These are phyloP conservation scores for Zaprionus nigranus DNA, from an alignment of 1,140 invertebrate genomes.

Conservation along the genomic window DNA sequence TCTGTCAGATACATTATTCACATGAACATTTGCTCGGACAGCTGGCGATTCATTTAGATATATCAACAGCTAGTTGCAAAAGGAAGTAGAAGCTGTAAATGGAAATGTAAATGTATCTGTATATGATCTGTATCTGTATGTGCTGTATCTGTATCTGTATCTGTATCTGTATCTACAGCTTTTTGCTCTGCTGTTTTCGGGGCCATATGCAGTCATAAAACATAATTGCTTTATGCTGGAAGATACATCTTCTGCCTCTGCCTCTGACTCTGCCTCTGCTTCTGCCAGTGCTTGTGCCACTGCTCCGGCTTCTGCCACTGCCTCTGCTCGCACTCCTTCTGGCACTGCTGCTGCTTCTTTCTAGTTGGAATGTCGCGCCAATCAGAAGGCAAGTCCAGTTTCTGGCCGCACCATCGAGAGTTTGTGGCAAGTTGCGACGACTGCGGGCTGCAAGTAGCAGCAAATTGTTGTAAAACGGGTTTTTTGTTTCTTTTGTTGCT, in stretches of 20 bases:
- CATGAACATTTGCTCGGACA: constrained; percentile 46
- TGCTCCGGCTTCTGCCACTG: constrained; percentile 1
- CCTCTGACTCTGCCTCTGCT: neutral
- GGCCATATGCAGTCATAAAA: constrained; percentile 46
- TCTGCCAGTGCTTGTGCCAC: neutral
- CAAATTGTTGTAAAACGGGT: constrained; percentile 80
- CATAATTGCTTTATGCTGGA: constrained; percentile 40
- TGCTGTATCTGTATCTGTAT: neutral
- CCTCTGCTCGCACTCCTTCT: neutral
- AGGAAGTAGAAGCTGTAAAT: neutral
- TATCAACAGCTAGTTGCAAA: neutral
- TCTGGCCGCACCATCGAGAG: constrained; percentile 35
- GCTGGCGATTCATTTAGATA: constrained; percentile 52
- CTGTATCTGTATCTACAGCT: constrained; percentile 8
- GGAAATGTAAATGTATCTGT: neutral
- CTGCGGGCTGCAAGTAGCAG: constrained; percentile 60
- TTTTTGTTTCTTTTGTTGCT: constrained; percentile 56
- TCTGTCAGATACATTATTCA: constrained; percentile 65
- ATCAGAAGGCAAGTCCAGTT: constrained; percentile 55
- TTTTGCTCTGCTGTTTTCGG: constrained; percentile 21
- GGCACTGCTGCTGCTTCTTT: constrained; percentile 13
- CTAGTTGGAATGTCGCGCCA: constrained; percentile 55
- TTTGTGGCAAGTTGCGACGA: constrained; percentile 49
- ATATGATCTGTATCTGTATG: neutral
- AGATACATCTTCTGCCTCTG: constrained; percentile 31